Conservation (phyloP, 2,888 invertebrate genomes). For the Trypoxylon attenuatum region DNA sequence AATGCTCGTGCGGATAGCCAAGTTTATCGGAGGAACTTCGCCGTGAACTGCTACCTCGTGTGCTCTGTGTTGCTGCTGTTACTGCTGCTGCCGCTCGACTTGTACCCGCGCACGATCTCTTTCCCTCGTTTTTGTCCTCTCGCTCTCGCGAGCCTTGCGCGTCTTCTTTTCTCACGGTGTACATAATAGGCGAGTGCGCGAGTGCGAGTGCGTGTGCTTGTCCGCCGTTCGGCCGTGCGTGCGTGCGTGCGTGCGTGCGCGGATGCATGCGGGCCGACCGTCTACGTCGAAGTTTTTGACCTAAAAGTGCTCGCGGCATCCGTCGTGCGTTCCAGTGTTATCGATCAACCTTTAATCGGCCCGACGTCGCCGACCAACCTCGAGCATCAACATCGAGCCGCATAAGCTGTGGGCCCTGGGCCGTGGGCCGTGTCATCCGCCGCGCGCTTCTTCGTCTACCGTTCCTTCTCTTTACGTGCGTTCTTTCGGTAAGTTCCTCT, state of each 20-base stretch:
- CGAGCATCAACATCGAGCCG: neutral
- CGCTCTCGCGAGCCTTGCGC: no score
- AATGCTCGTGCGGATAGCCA: neutral
- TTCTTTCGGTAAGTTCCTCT: neutral
- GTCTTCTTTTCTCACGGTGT: no score
- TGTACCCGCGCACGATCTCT: no score
- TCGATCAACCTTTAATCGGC: conserved; percentile 13
- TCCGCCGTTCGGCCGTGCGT: neutral
- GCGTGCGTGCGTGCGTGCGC: conserved; percentile 1
- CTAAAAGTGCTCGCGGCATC: conserved; percentile 29
- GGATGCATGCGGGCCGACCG: neutral
- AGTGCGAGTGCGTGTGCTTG: neutral
- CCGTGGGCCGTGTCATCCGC: neutral
- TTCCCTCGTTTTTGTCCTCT: no score
- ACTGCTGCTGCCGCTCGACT: no score
- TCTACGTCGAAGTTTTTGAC: neutral
- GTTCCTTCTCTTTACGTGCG: neutral
- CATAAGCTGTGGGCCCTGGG: neutral
- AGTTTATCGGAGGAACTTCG: conserved; percentile 3
- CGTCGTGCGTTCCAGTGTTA: conserved; percentile 5
- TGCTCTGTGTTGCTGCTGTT: neutral
- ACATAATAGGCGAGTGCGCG: neutral
- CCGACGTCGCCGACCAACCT: neutral
- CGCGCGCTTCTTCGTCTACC: neutral
- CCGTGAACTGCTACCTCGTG: conserved; percentile 26